These are phyloP conservation scores for Pseudochromis fuscus DNA, from an alignment of 2,797 vertebrate genomes.

Conservation along the genomic window DNA sequence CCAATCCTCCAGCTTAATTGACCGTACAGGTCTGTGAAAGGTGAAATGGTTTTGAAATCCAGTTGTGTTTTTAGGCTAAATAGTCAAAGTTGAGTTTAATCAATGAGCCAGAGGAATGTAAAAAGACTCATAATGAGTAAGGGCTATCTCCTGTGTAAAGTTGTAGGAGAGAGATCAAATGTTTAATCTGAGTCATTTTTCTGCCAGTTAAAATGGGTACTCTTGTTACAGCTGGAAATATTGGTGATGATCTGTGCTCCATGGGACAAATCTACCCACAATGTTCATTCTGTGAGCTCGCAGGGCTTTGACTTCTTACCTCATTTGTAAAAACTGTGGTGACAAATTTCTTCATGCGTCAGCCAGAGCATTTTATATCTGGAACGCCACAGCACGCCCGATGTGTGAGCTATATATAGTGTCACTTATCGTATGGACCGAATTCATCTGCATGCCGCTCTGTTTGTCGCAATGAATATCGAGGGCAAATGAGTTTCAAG, in stretches of 20 bases:
- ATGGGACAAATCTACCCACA: conserved; percentile 7
- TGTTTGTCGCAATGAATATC: conserved; percentile 64
- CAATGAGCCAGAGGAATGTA: no score
- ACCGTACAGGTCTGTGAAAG: no score
- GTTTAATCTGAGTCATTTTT: neutral
- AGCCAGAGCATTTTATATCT: conserved; percentile 34
- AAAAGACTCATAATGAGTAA: no score
- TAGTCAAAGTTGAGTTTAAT: no score
- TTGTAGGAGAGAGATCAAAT: neutral
- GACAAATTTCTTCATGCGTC: conserved; percentile 27
- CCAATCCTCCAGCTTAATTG: no score
- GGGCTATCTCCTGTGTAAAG: neutral
- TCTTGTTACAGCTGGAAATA: neutral
- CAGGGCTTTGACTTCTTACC: conserved; percentile 13
- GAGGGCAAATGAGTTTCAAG: conserved; percentile 71
- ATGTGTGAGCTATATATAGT: conserved; percentile 63
- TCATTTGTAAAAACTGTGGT: conserved; percentile 19
- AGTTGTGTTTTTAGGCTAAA: no score
- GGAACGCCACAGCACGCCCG: conserved; percentile 34
- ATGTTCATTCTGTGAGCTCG: conserved; percentile 1
- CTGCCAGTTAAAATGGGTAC: neutral
- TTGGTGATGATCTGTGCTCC: neutral
- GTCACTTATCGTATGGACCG: conserved; percentile 64
- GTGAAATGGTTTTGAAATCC: no score
- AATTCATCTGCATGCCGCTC: conserved; percentile 53